Conservation (phyloP, 2,797 vertebrate genomes). For the Catostomus latipinnis region DNA sequence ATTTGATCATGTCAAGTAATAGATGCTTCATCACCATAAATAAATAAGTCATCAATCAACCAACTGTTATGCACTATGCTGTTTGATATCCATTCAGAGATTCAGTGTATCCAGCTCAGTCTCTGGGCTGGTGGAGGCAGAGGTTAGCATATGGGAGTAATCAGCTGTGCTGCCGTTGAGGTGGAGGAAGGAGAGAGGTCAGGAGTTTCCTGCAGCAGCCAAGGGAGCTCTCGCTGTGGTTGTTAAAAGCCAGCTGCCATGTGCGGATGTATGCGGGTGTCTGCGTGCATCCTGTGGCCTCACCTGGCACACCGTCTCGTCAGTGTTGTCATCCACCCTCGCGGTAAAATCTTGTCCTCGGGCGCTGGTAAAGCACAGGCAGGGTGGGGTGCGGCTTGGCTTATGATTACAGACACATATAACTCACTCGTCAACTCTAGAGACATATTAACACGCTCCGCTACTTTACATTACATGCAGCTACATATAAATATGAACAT, state of each 20-base stretch:
- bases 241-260: constrained; percentile 72
- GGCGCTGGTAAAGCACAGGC: constrained; percentile 43
- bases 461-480: too few relatives aligned
- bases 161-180: constrained; percentile 49
- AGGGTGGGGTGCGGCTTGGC: constrained; percentile 16
- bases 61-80: background rate
- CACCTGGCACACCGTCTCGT: constrained; percentile 70
- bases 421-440: constrained; percentile 1
- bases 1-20: background rate
- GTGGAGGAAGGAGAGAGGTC: constrained; percentile 51
- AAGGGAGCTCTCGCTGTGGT: constrained; percentile 63
- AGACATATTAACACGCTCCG: background rate
- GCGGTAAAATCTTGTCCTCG: constrained; percentile 54
- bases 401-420: constrained; percentile 37
- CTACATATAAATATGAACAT: background rate
- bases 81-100: background rate
- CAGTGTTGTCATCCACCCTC: constrained; percentile 61
- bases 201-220: constrained; percentile 62
- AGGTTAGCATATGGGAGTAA: constrained; percentile 47
- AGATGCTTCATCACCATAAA: background rate
- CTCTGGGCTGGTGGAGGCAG: constrained; percentile 41
- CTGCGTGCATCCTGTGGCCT: constrained; percentile 76
- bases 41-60: background rate
- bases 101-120: background rate
- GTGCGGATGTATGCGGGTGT: constrained; percentile 38